A percentile compares a stretch with the other conserved stretches of the same genome.
Evolutionary conservation across 2,113 vertebrate species (phyloP).

Genomic region (Pluvianellus socialis): DNA sequence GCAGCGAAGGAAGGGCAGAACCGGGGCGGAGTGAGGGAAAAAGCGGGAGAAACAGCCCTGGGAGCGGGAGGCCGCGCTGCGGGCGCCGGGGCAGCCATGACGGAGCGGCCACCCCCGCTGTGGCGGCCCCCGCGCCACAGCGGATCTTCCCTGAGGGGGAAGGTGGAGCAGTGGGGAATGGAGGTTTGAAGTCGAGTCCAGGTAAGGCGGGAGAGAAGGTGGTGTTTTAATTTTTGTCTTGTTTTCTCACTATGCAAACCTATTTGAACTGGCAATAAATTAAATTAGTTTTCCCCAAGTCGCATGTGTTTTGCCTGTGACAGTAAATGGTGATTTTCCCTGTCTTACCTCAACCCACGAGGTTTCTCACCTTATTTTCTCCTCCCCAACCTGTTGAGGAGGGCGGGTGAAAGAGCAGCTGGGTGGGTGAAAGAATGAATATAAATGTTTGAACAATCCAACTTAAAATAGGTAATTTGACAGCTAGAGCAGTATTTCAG

Average conservation of each 20-base stretch:
- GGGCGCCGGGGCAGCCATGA: accelerated
- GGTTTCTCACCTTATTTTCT: background rate
- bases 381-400: background rate
- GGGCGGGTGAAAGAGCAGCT: background rate
- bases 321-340: accelerated
- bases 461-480: background rate
- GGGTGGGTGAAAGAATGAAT: background rate
- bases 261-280: background rate
- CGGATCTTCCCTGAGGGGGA: background rate
- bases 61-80: accelerated
- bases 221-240: accelerated
- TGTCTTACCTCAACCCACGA: background rate
- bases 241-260: background rate
- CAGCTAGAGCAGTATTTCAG: background rate
- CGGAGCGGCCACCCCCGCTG: accelerated
- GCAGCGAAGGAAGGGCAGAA: accelerated
- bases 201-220: background rate
- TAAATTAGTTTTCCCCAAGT: background rate
- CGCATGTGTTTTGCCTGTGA: accelerated
- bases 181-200: background rate
- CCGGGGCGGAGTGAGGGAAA: background rate
- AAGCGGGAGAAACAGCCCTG: background rate
- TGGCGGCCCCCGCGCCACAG: background rate
- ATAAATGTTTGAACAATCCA: background rate
- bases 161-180: background rate